A percentile compares a stretch with the other conserved stretches of the same genome.
phyloP scores from a whole-genome alignment of 2,888 invertebrate genomes.

The Plagiodera versicolora region DNA sequence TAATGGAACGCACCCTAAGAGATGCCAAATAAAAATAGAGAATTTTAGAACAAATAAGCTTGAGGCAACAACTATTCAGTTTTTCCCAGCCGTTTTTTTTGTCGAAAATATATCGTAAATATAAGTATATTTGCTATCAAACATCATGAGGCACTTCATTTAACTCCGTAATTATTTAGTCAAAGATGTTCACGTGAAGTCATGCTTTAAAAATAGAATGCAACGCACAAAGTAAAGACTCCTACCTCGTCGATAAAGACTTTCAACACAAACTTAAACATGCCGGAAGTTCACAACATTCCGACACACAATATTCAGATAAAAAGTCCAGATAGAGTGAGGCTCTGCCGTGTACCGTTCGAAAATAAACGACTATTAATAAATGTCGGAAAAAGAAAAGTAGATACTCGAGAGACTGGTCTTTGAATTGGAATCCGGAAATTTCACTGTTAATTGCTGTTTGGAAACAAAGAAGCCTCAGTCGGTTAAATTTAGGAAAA shows the following conservation, averaged over 20 bases:
- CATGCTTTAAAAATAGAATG: constrained; percentile 23
- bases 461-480: background rate
- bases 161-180: background rate
- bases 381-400: constrained; percentile 24
- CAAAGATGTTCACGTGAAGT: constrained; percentile 9
- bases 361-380: constrained; percentile 35
- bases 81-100: no score
- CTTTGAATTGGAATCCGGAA: constrained; percentile 25
- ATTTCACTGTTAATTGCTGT: constrained; percentile 13
- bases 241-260: constrained; percentile 37
- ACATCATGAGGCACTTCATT: background rate
- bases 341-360: constrained; percentile 28
- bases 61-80: no score
- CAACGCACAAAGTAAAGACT: constrained; percentile 15
- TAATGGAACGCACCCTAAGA: no score
- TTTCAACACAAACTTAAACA: constrained; percentile 38
- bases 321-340: constrained; percentile 32
- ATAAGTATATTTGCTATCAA: no score
- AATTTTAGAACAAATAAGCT: no score
- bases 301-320: constrained; percentile 39
- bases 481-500: background rate
- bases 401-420: constrained; percentile 18
- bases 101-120: no score
- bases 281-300: constrained; percentile 41
- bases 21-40: no score